These are phyloP conservation scores for Parasteatoda lunata DNA, from an alignment of 2,888 invertebrate genomes.

Conservation along the genomic window DNA sequence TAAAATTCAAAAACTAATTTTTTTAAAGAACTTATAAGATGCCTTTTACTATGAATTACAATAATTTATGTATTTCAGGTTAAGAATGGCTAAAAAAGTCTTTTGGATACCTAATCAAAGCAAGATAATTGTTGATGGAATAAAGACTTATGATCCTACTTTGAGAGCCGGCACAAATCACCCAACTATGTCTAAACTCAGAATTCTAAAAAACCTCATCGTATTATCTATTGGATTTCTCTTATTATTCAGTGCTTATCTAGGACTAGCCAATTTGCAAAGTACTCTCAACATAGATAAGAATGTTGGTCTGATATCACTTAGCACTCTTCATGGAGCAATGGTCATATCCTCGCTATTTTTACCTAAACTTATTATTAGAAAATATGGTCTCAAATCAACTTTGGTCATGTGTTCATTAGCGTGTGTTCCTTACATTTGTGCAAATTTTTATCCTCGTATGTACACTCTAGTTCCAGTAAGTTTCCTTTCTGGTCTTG, in stretches of 20 bases:
- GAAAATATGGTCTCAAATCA: slow-evolving; percentile 96
- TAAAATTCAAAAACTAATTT: no score
- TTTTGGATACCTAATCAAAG: no score
- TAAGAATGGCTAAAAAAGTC: no score
- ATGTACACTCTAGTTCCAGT: slow-evolving; percentile 91
- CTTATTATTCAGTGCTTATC: slow-evolving; percentile 80
- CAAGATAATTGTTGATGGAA: no score
- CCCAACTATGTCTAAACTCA: no score
- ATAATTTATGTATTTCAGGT: no score
- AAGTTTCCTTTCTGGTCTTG: slow-evolving; percentile 91
- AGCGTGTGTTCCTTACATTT: slow-evolving; percentile 95
- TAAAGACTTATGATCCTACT: no score
- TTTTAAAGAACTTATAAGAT: no score
- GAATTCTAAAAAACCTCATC: no score
- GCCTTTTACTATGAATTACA: no score
- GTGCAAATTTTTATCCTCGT: slow-evolving; percentile 91
- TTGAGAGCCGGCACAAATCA: no score
- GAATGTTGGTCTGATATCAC: slow-evolving; percentile 90
- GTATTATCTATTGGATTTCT: no score
- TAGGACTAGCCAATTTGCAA: slow-evolving; percentile 93
- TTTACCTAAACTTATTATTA: slow-evolving; percentile 92
- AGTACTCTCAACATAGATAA: slow-evolving; percentile 92
- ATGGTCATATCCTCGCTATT: slow-evolving; percentile 96
- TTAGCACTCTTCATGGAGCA: slow-evolving; percentile 92
- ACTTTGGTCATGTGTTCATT: slow-evolving; percentile 93